Evolutionary conservation across 2,113 vertebrate species (phyloP).

Genomic region (Phocoena phocoena): DNA sequence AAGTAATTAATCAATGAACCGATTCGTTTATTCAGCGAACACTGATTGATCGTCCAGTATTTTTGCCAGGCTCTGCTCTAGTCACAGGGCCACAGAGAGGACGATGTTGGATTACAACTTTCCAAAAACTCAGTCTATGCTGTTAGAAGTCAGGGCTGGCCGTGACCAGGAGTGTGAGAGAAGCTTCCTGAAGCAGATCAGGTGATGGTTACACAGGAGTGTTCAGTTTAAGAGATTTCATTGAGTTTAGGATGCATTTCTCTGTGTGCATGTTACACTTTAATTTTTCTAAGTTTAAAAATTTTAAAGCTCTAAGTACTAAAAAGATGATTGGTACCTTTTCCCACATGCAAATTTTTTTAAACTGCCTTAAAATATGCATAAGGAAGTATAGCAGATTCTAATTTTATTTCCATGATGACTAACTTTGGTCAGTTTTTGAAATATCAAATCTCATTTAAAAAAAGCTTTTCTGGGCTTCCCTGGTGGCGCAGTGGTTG

Average conservation of each 20-base stretch:
- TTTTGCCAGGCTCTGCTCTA: neutral
- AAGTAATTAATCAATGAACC: neutral
- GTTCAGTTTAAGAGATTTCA: neutral
- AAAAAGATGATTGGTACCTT: neutral
- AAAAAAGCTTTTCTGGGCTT: neutral
- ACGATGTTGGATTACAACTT: neutral
- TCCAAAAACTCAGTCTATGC: neutral
- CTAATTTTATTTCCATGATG: neutral
- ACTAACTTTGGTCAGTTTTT: neutral
- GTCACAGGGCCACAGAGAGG: neutral
- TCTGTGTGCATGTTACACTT: neutral
- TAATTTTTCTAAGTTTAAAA: neutral
- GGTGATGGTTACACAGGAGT: neutral
- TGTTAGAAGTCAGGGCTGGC: neutral
- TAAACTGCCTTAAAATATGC: neutral
- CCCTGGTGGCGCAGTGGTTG: too few species aligned
- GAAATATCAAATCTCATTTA: neutral
- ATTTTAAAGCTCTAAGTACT: neutral
- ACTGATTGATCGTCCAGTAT: neutral
- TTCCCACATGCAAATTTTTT: neutral
- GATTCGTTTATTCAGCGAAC: neutral
- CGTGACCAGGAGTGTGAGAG: neutral
- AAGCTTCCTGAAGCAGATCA: neutral
- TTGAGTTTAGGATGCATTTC: neutral
- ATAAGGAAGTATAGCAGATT: neutral